A percentile compares a stretch with the other conserved stretches of the same genome.
phyloP scores from a whole-genome alignment of 1,140 invertebrate species.

The Aphis gossypii region DNA sequence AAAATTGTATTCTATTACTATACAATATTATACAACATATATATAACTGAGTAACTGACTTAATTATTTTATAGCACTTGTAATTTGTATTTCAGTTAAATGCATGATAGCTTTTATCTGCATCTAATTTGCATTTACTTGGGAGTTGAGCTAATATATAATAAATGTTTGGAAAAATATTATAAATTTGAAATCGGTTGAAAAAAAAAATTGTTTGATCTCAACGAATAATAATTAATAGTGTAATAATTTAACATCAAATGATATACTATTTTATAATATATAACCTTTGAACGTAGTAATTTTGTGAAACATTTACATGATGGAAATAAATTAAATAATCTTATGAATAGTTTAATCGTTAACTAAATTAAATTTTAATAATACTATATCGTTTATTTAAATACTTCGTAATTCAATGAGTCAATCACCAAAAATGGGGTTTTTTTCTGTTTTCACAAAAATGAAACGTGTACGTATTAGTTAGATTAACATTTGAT shows the following conservation, averaged over 20 bases:
- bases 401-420: background rate
- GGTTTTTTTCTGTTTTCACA: background rate
- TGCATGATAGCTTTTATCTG: background rate
- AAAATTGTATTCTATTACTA: background rate
- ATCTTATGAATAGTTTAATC: too few relatives aligned
- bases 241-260: background rate
- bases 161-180: background rate
- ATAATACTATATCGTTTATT: too few relatives aligned
- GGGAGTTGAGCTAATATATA: background rate
- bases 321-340: background rate
- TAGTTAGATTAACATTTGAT: background rate
- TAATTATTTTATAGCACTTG: background rate
- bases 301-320: background rate
- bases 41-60: background rate
- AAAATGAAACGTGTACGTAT: background rate
- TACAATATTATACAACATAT: background rate
- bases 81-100: background rate
- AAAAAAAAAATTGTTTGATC: background rate
- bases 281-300: background rate
- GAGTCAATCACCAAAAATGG: background rate
- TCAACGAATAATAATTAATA: background rate
- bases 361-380: too few relatives aligned
- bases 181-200: rapidly evolving
- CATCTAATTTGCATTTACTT: too few relatives aligned
- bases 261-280: background rate